These are phyloP conservation scores for Paguma larvata DNA, from an alignment of 2,797 vertebrate species.

Conservation along the genomic window DNA sequence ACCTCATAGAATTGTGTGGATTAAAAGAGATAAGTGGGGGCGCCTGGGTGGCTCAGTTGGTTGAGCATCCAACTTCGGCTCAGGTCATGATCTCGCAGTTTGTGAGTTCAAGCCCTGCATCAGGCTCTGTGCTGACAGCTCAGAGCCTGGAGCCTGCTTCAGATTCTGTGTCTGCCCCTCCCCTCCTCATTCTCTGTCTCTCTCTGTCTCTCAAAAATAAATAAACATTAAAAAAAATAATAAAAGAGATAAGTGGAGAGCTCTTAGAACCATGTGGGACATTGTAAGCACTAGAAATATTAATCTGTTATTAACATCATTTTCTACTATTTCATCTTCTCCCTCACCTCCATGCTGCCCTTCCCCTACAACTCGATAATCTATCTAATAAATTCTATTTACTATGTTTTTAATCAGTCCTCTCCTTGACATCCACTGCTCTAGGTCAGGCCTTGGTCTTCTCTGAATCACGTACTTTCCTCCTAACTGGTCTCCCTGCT, in stretches of 20 bases:
- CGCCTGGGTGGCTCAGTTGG: too few relatives aligned
- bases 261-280: neutral
- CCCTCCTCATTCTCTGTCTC: too few relatives aligned
- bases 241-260: conserved; percentile 11
- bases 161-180: too few relatives aligned
- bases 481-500: neutral
- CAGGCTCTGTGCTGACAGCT: too few relatives aligned
- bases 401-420: conserved; percentile 15
- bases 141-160: too few relatives aligned
- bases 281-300: conserved; percentile 33
- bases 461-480: neutral
- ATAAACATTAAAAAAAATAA: too few relatives aligned
- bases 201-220: too few relatives aligned
- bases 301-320: conserved; percentile 4
- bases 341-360: neutral
- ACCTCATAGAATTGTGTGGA: neutral
- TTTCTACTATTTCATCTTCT: neutral
- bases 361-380: neutral
- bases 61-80: too few relatives aligned
- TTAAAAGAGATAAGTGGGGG: conserved; percentile 13
- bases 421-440: neutral
- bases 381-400: neutral
- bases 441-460: neutral
- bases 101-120: too few relatives aligned
- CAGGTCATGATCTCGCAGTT: too few relatives aligned